phyloP scores from a whole-genome alignment of 2,888 invertebrate genomes.

The Clunio marinus region DNA sequence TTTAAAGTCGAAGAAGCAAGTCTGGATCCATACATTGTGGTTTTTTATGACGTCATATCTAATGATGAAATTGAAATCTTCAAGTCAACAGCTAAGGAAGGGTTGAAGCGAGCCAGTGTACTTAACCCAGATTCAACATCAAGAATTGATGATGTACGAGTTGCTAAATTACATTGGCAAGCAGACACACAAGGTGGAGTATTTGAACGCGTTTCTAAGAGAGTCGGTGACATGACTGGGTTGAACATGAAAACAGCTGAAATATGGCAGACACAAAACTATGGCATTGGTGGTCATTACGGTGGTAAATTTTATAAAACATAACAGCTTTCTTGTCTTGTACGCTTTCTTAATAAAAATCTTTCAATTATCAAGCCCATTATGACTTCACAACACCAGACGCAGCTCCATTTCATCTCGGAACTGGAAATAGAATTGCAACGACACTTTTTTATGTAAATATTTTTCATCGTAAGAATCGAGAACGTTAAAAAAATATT shows the following conservation, averaged over 20 bases:
- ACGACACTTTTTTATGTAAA: slow-evolving; percentile 49
- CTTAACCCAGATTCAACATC: slow-evolving; percentile 72
- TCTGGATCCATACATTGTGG: slow-evolving; percentile 53
- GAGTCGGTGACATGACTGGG: slow-evolving; percentile 56
- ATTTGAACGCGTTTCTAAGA: slow-evolving; percentile 52
- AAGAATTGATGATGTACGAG: slow-evolving; percentile 54
- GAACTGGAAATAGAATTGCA: slow-evolving; percentile 48
- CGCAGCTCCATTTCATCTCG: background rate
- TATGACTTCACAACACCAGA: slow-evolving; percentile 42
- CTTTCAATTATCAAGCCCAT: slow-evolving; percentile 42
- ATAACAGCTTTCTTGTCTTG: too few species aligned
- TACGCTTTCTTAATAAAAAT: too few species aligned
- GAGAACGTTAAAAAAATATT: too few species aligned
- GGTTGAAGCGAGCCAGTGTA: slow-evolving; percentile 55
- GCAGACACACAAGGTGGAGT: slow-evolving; percentile 52
- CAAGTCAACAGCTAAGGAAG: slow-evolving; percentile 54
- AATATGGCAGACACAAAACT: slow-evolving; percentile 58
- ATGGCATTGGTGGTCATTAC: slow-evolving; percentile 64
- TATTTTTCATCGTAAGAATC: slow-evolving; percentile 43
- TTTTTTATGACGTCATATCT: slow-evolving; percentile 57
- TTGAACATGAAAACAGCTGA: slow-evolving; percentile 58
- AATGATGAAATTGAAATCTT: slow-evolving; percentile 58
- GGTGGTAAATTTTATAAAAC: too few species aligned
- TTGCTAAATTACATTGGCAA: slow-evolving; percentile 61
- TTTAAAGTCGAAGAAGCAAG: slow-evolving; percentile 55